Percentiles rank a stretch among this genome's conserved stretches.
Evolutionary conservation across 2,797 vertebrate species (phyloP).

Genomic region (Rhabdomys pumilio): DNA sequence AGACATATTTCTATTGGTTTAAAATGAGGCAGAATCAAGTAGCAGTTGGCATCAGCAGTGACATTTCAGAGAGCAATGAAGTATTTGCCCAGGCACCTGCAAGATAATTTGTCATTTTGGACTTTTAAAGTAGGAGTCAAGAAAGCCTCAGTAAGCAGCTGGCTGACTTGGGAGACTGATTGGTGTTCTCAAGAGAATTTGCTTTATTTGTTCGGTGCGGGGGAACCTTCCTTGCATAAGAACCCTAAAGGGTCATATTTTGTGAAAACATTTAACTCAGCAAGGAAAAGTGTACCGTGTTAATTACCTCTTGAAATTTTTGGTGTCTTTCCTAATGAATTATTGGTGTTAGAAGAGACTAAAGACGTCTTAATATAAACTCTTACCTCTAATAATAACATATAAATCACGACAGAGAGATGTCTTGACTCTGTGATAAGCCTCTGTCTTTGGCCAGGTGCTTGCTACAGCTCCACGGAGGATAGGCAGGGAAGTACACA

Average conservation of each 20-base stretch:
- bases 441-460: background rate
- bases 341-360: slow-evolving; percentile 25
- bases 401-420: background rate
- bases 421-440: background rate
- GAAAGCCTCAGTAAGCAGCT: slow-evolving; percentile 64
- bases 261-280: slow-evolving; percentile 57
- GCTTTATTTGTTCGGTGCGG: slow-evolving; percentile 64
- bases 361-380: slow-evolving; percentile 12
- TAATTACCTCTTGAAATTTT: slow-evolving; percentile 49
- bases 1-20: slow-evolving; percentile 73
- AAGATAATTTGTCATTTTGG: slow-evolving; percentile 78
- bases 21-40: slow-evolving; percentile 66
- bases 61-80: slow-evolving; percentile 74
- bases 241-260: slow-evolving; percentile 56
- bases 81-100: slow-evolving; percentile 67
- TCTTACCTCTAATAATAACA: slow-evolving; percentile 4
- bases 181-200: slow-evolving; percentile 48
- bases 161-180: slow-evolving; percentile 65
- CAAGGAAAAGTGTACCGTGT: slow-evolving; percentile 37
- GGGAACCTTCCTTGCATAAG: background rate
- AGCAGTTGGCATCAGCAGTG: slow-evolving; percentile 28
- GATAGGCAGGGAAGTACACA: no score
- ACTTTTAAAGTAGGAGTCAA: slow-evolving; percentile 73
- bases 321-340: slow-evolving; percentile 23
- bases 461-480: rapidly evolving